Evolutionary conservation across 2,888 invertebrate genomes (phyloP), one percentile per base, ranked within the genome.

Genomic region (Furcula furcula): DNA sequence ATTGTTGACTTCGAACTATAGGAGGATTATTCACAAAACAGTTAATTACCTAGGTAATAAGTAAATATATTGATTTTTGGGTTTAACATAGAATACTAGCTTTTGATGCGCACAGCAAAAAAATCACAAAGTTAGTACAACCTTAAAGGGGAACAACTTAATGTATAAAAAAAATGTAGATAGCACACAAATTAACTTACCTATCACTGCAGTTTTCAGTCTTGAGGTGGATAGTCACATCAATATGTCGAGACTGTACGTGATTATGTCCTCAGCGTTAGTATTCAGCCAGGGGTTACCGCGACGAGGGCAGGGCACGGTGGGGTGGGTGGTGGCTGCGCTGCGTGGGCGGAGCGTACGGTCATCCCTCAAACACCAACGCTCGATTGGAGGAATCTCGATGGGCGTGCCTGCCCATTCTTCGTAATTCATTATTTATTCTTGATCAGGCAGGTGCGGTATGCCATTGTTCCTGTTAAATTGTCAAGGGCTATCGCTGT

Each of bases 301-400:
- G 18, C 28, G 59, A 63, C 40, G 34, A 36, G 37, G 28, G 35
- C 44, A 9, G 26, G 26, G 13, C 26, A 12, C n/a, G 38, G 41
- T 29, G 34, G 40, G 39, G 58, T 60, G 65, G 68, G 65, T 51
- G 68, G 65, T 51, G 62, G 64, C 26, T 35, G 38, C 29, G 16
- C 25, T 32, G 33, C 18, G 46, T 43, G 54, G 78, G 76, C 76
- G 78, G 76, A 52, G 71, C 73, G 34, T 54, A 10, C 36, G 42
- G 50, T 49, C 51, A 62, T 55, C 62, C 74, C 62, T 59, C 52
- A 39, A 34, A 20, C 31, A 39, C 31, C 30, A 26, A 26, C 31
- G 46, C 44, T 31, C 46, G 45, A 76, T 77, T 77, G 79, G 81
- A 40, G 43, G 51, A 40, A 39, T 21, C 14, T 30, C 29, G 36